Evolutionary conservation across 2,797 vertebrate genomes (phyloP), one percentile per base, ranked within the genome.

Genomic region (Takifugu rubripes): DNA sequence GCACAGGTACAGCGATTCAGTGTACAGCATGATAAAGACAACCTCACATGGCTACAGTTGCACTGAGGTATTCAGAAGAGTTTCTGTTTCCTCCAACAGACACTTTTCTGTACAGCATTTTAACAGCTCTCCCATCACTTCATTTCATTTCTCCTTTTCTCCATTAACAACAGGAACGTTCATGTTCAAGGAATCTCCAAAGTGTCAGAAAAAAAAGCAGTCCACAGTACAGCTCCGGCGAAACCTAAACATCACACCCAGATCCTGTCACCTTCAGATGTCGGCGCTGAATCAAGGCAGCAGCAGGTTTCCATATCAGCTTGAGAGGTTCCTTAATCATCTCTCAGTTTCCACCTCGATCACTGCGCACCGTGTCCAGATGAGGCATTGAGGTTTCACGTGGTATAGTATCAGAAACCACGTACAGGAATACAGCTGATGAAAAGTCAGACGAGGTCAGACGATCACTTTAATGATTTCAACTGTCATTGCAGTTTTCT

Each of bases 1-100:
- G 11, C 3, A 57, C 74, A 92, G 90, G 92, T 90, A 91, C 92
- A 93, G 90, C 85, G 88, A 89, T 84, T 95, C 93, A 94, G 85
- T 90, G 93, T 93, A 94, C 91, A 93, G 90, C 88, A 92, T 40
- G 90, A 85, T 89, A 88, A 91, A 93, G 54, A 72, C 91, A 91
- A 84, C 87, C 87, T 90, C 29, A 52, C 52, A 66, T 64, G 91
- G 96, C 95, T 97, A 98, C 95, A 96, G 85, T 72, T 82, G 85
- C 5, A 93, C 96, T 95, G 94, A 95, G 94, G 95, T 90, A 79
- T 64, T 55, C 33, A 72, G 64, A 59, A 79, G 78, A 80, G 81
- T 78, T 75, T 51, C 52, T 67, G 52, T 72, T 69, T 78, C 36
- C 36, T 40, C 3, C 53, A 75, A 59, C 68, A 84, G 70, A 81